phyloP scores from a whole-genome alignment of 2,113 vertebrate species.

The Centrocercus urophasianus region DNA sequence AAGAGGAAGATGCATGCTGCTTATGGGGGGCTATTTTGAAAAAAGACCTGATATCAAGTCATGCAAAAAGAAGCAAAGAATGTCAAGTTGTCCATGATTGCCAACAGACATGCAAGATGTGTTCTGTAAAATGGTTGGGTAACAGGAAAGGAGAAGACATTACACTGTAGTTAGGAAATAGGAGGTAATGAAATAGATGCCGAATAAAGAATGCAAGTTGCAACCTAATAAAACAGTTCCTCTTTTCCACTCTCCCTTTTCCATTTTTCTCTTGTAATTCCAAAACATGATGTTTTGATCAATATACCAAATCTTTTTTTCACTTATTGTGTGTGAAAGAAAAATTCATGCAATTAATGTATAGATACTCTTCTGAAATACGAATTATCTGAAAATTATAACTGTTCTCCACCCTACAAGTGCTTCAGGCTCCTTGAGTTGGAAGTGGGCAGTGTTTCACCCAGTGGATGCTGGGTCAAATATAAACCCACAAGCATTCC shows the following conservation, averaged over 20 bases:
- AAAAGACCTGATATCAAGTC: background rate
- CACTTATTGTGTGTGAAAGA: background rate
- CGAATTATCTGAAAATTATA: background rate
- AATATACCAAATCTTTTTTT: background rate
- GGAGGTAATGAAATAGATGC: constrained; percentile 74
- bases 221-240: constrained; percentile 48
- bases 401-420: background rate
- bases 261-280: constrained; percentile 43
- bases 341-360: background rate
- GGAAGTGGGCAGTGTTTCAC: background rate
- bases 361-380: background rate
- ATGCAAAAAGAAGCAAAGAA: constrained; percentile 35
- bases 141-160: constrained; percentile 81
- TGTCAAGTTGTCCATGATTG: constrained; percentile 49
- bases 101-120: constrained; percentile 60
- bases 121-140: constrained; percentile 75
- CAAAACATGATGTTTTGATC: background rate
- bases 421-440: background rate
- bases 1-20: background rate
- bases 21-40: background rate
- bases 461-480: background rate
- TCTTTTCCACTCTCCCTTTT: constrained; percentile 47
- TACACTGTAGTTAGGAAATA: constrained; percentile 74
- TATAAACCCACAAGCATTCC: background rate
- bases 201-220: constrained; percentile 25